Base-by-base conservation (phyloP, 2,113 vertebrate genomes). In the Conger conger region DNA sequence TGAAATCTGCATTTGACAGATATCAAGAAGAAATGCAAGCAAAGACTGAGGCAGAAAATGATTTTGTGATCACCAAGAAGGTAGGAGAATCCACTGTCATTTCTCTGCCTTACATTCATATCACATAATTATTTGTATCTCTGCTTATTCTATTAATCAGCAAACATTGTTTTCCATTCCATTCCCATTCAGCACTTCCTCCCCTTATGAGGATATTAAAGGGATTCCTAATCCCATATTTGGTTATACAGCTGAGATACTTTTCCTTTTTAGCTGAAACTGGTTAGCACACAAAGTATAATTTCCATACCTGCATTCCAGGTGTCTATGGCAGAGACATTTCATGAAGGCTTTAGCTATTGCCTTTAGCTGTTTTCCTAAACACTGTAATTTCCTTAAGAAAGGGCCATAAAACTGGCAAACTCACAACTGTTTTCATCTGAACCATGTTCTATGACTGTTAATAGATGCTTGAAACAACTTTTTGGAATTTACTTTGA, bases 11-110 rank as follows among this genome's bases (percentile, higher is more conserved):
- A 20, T 87, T 86, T 86, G 30, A 37, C 88, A 96, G 95, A n/a
- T 95, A 91, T 54, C 92, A 95, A 82, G 90, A 94, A 0, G 92
- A 94, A 87, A 0, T 94, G 7, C 20, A 45, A 0, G 90, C 88
- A 76, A 93, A 92, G 83, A 68, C 81, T 27, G 91, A 95, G 0
- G 16, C 93, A 84, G 95, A 96, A 86, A 95, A 92, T 35, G 92
- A 95, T 0, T 96, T 95, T 88, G 35, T 96, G 0, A 0, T 96
- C 79, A 87, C 73, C 37, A 96, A 96, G 89, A 95, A 95, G 94
- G 95, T 96, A 81, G 0, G 0, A 27, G n/a, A 9, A 18, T 81
- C 73, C 27, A 33, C 42, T 37, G 16, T 11, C 27, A 8, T 35
- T 77, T 18, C 27, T 16, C 1, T 38, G 42, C 17, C 11, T 35